Evolutionary conservation across 2,113 vertebrate genomes (phyloP), one percentile per base, ranked within the genome.

Genomic region (Marcusenius ussheri): DNA sequence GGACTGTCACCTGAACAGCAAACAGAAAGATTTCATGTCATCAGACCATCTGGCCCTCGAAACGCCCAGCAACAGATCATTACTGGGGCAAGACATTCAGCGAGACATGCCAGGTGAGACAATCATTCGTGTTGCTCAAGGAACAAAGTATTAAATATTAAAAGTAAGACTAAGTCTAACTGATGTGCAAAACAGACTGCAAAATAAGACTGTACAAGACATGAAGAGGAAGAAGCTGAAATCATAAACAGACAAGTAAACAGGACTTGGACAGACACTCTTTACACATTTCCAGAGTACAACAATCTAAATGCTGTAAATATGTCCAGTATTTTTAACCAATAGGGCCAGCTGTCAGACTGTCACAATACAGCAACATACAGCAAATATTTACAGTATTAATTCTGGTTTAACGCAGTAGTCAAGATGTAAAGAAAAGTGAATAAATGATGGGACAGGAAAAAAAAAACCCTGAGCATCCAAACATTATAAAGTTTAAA

Each of bases 401-500:
- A 70, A 31, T 70, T 70, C 62, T 31, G 62, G 62, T 70, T 45
- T 21, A 42, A 62, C 53, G 1, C 24, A 42, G 39, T 62, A 62
- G 39, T 62, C 21, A 58, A 11, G 11, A 10, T 17, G 10, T 83
- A 80, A 56, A 88, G 53, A 56, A 39, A 11, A 5, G 15, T 56
- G 31, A 80, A 24, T 8, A 46, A 19, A 46, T 17, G 21, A 24
- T 21, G 6, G 31, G 10, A 62, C 88, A 88, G 24, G 58, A 39
- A n/a, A 89, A 50, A 10, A 74, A 13, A 80, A 89, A 53, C 93
- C 94, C 95, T 95, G 95, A 95, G 94, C 21, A 86, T 62, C 62
- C 42, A 86, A 45, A 58, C n/a, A 51, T 5, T 92, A 90, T 2
- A 62, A 62, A 92, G 42, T 50, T 15, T 70, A 39, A 83, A 49